Evolutionary conservation across 2,113 vertebrate genomes (phyloP).

Genomic region (Taurulus bubalis): DNA sequence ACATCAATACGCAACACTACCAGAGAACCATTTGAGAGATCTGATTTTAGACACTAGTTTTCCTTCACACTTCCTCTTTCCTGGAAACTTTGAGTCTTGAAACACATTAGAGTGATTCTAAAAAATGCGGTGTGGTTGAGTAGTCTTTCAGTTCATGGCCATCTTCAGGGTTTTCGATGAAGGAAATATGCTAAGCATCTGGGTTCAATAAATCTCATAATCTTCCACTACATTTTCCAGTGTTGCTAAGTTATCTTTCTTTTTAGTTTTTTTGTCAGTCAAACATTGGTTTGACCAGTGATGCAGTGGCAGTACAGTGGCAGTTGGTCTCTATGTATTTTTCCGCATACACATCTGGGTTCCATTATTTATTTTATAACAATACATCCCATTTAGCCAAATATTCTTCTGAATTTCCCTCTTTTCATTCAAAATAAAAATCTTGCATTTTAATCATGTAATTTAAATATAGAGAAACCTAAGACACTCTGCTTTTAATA

Average conservation of each 20-base stretch:
- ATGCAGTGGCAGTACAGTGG: background rate
- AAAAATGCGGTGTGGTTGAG: background rate
- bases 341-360: background rate
- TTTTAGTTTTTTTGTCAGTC: constrained; percentile 1
- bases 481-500: background rate
- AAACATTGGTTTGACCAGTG: background rate
- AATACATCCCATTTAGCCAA: background rate
- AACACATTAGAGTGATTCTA: constrained; percentile 14
- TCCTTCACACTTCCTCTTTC: constrained; percentile 12
- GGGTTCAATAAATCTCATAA: constrained; percentile 28
- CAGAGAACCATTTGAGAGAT: constrained; percentile 57
- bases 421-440: constrained; percentile 18
- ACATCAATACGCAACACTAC: constrained; percentile 53
- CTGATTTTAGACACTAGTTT: constrained; percentile 24
- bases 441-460: constrained; percentile 14
- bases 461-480: constrained; percentile 19
- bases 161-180: constrained; percentile 35
- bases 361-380: background rate
- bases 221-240: background rate
- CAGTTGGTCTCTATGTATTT: constrained; percentile 4
- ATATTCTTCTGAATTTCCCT: constrained; percentile 1
- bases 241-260: background rate
- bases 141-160: constrained; percentile 6
- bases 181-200: constrained; percentile 31
- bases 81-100: background rate